Base-by-base conservation (phyloP, 2,113 vertebrate species). In the Leptobrachium leishanense region DNA sequence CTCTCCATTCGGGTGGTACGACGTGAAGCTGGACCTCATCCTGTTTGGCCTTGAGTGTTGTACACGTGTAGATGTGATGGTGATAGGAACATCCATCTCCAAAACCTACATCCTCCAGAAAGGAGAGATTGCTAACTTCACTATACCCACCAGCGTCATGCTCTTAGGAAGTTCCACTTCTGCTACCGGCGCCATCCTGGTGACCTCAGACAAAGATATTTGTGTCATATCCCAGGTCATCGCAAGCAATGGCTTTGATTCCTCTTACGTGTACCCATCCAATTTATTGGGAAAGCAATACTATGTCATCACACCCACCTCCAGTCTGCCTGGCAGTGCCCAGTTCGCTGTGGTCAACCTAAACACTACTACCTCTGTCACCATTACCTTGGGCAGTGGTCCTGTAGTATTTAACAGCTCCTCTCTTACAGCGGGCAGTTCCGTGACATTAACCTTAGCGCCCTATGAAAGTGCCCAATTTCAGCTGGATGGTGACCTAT, bases 271-370 rank as follows among this genome's bases (percentile, higher is more conserved):
- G n/a, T 78, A 64, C 43, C 76, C 76, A 6, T 39, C 53, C 0
- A 57, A 63, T 0, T 13, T 68, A 2, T 13, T 78, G 9, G 76
- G 44, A 20, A 5, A n/a, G 2, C 42, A 70, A 10, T 78, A 78
- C 43, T 78, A 78, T 6, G 31, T 64, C 7, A 5, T 78, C 68
- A 78, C 76, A 6, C 68, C 76, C 8, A 5, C 6, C 42, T 77
- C 67, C 9, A 54, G 9, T n/a, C 7, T 71, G 1, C 68, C 76
- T 0, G 43, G 31, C 59, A 15, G 43, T 10, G 31, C 76, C 2
- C 68, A 78, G 42, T 71, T 78, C 64, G 76, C 76, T 55, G 31
- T 78, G 4, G 39, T 78, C 10, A 78, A 44, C 68, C 43, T 55
- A 13, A 8, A 65, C 11, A 43, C 12, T 2, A 13, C 11, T 1